These are phyloP conservation scores for Aplysia californica DNA, from an alignment of 1,140 invertebrate genomes.

Conservation along the genomic window DNA sequence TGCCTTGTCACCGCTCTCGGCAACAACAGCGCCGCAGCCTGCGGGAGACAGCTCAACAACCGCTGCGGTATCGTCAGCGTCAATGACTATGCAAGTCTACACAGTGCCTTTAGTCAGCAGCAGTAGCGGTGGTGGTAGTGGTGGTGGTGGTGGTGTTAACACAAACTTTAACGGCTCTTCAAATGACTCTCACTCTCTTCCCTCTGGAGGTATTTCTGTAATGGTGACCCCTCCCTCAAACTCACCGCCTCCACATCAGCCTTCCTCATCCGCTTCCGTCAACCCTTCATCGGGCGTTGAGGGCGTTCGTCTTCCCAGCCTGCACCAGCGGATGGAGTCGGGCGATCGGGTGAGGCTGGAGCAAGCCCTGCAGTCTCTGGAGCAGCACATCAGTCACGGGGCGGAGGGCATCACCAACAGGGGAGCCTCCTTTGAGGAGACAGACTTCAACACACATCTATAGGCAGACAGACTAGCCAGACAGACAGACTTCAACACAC, in stretches of 20 bases:
- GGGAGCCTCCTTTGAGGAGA: constrained; percentile 15
- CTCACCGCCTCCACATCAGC: background rate
- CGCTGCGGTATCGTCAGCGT: background rate
- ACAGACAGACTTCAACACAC: background rate
- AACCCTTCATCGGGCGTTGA: background rate
- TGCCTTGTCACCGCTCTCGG: background rate
- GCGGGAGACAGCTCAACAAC: background rate
- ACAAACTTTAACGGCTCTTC: too few relatives aligned
- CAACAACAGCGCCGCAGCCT: background rate
- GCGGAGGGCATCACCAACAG: background rate
- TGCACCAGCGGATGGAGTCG: constrained; percentile 20
- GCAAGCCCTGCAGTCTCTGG: constrained; percentile 11
- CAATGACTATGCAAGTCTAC: background rate
- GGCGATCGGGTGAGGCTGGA: constrained; percentile 6
- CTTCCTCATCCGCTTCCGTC: background rate
- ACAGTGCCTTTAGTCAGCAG: background rate
- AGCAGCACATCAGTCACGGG: constrained; percentile 13
- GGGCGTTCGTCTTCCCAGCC: background rate
- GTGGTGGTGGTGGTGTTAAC: background rate
- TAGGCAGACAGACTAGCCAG: background rate
- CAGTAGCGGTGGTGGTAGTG: background rate
- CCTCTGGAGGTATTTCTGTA: background rate
- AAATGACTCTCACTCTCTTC: too few relatives aligned
- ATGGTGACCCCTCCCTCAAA: background rate
- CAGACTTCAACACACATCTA: constrained; percentile 11